phyloP scores from a whole-genome alignment of 2,797 vertebrate genomes.

The Amblyopsis hoosieri region DNA sequence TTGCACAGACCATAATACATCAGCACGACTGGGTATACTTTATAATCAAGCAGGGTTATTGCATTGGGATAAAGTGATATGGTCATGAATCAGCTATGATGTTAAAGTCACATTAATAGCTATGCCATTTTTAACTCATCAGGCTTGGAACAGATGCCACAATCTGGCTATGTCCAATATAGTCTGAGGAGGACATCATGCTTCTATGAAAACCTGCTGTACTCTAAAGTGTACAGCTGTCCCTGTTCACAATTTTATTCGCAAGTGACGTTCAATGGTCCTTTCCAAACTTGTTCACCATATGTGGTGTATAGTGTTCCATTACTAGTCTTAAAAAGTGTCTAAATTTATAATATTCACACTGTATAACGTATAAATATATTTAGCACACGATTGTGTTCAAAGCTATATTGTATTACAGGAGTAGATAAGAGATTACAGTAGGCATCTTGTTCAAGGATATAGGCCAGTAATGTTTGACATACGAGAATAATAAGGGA shows the following conservation, averaged over 20 bases:
- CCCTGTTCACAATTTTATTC: constrained; percentile 21
- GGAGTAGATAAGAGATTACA: no score
- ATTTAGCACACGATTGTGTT: no score
- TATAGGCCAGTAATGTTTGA: no score
- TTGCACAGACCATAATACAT: background rate
- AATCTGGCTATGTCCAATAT: background rate
- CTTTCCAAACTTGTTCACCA: constrained; percentile 21
- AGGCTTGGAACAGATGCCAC: constrained; percentile 12
- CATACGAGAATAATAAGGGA: no score
- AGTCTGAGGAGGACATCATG: no score
- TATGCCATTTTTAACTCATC: constrained; percentile 15
- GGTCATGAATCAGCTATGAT: constrained; percentile 15
- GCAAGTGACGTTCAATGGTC: constrained; percentile 33
- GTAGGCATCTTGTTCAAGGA: no score
- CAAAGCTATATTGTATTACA: no score
- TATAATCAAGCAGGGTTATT: background rate
- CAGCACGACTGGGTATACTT: background rate
- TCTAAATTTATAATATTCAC: no score
- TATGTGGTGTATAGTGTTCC: constrained; percentile 11
- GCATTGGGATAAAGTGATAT: background rate
- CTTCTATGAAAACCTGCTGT: constrained; percentile 3
- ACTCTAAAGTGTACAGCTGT: constrained; percentile 7
- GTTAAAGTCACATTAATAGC: constrained; percentile 11
- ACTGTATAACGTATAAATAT: no score
- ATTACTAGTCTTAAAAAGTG: constrained; percentile 11